Conservation (phyloP, 2,888 invertebrate species). For the Oscheius sp. region DNA sequence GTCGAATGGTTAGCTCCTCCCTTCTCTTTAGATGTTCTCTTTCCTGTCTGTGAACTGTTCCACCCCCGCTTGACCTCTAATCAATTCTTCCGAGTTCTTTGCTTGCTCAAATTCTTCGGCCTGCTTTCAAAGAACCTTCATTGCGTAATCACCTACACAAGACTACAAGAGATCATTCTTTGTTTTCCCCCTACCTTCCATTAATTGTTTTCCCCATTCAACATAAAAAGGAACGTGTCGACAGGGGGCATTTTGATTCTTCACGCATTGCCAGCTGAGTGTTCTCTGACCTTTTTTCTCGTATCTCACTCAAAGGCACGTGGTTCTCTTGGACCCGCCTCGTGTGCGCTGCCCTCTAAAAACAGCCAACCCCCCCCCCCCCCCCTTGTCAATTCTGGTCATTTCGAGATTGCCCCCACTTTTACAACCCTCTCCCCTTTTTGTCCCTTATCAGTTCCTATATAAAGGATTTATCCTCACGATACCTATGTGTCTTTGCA, state of each 20-base stretch:
- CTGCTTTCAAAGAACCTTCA: no score
- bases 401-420: neutral
- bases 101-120: no score
- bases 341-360: neutral
- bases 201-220: no score
- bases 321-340: neutral
- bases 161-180: no score
- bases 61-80: no score
- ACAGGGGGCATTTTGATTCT: neutral
- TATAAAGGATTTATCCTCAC: neutral
- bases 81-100: no score
- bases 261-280: neutral
- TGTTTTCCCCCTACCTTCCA: no score
- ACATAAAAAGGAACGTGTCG: no score
- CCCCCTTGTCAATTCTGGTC: neutral
- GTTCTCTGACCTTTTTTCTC: neutral
- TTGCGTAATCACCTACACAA: no score
- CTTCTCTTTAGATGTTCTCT: no score
- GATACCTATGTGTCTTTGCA: neutral
- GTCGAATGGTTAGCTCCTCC: no score
- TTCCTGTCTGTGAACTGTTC: no score
- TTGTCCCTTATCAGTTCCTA: neutral
- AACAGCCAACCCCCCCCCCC: neutral
- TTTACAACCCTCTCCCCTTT: neutral
- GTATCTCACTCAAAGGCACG: neutral